Evolutionary conservation across 1,140 invertebrate species (phyloP), one percentile per base, ranked within the genome.

Genomic region (Anthonomus grandis): DNA sequence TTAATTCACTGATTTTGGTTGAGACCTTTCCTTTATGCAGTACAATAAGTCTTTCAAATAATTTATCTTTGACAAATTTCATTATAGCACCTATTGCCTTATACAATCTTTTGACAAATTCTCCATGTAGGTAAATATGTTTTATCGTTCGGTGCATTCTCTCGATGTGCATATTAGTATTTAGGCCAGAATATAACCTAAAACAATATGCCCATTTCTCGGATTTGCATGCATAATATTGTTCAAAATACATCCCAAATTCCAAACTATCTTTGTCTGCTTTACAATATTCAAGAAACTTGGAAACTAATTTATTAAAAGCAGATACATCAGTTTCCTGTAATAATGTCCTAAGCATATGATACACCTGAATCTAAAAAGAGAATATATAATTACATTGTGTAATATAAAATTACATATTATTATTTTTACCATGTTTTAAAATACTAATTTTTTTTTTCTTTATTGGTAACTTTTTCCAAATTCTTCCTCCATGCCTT

Each of bases 81-180:
- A 57, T 48, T 23, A 57, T 17, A 4, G 19, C 27, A 15, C 24
- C 2, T 9, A 57, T 38, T 3, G 45, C 25, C 36, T 57, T 3
- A 50, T 57, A 45, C 36, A 57, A 46, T 2, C 54, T 5, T 38
- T 57, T 57, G 50, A 6, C 23, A 37, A 25, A 3, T 13, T 51
- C 50, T 25, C 52, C 52, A 49, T 5, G 34, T 12, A 57, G 44
- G 23, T 57, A 51, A 21, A 52, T 24, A 22, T 58, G 53, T 22
- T 58, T 58, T 15, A 58, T 39, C 4, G 19, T 53, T 13, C 49
- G 4, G 23, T 58, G 56, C 48, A 52, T 58, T 1, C 19, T 34
- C 34, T 53, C 55, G 34, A 58, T 51, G 21, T 46, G 50, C 50
- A 54, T 59, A 21, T 59, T 59, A 5, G 57, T 59, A 13, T 59